phyloP scores from a whole-genome alignment of 2,113 vertebrate genomes.

The rat (Rattus norvegicus) region GRCr8 NC_086021.1:111555501-111556000 shows the following conservation, averaged over 20 bases:
- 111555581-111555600: background rate
- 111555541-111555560: constrained; percentile 21
- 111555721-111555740: constrained; percentile 35
- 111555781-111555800: constrained; percentile 93
- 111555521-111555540: constrained; percentile 41
- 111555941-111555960: constrained; percentile 97
- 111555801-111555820: constrained; percentile 95
- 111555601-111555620: background rate
- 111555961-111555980: constrained; percentile 95
- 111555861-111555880: constrained; percentile 42
- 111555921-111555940: constrained; percentile 95
- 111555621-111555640: background rate
- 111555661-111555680: background rate
- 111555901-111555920: constrained; percentile 92
- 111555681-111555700: background rate
- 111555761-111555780: constrained; percentile 92
- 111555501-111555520: background rate
- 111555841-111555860: constrained; percentile 25
- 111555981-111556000: constrained; percentile 93
- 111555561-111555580: constrained; percentile 27
- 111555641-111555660: background rate
- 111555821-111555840: constrained; percentile 89
- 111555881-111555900: background rate
- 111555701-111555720: background rate
- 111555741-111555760: constrained; percentile 89